Evolutionary conservation across 2,888 invertebrate species (phyloP).

Genomic region (Ecdyonurus torrentis): DNA sequence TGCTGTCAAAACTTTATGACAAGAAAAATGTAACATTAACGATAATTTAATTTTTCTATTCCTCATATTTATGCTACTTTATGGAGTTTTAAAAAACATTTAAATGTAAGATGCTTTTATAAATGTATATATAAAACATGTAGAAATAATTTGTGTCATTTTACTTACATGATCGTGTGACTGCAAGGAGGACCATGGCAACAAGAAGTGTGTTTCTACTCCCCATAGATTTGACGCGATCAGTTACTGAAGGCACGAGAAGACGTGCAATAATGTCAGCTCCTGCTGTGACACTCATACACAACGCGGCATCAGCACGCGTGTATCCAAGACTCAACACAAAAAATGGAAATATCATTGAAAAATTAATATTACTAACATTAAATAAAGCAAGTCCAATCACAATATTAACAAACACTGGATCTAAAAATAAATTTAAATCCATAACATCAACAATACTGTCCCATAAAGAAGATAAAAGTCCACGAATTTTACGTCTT

Average conservation of each 20-base stretch:
- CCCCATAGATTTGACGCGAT: constrained; percentile 35
- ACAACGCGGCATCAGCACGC: constrained; percentile 39
- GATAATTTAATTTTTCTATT: too few relatives aligned
- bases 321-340: constrained; percentile 31
- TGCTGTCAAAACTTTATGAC: too few relatives aligned
- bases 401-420: constrained; percentile 45
- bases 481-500: not conserved
- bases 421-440: constrained; percentile 41
- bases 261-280: constrained; percentile 50
- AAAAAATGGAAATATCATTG: constrained; percentile 51
- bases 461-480: constrained; percentile 11
- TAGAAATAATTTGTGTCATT: too few relatives aligned
- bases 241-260: constrained; percentile 42
- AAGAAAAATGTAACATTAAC: too few relatives aligned
- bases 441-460: constrained; percentile 36
- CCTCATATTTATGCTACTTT: too few relatives aligned
- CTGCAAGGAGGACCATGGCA: constrained; percentile 39
- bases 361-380: constrained; percentile 50
- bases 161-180: constrained; percentile 38
- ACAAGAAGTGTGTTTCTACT: constrained; percentile 44
- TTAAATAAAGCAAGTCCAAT: constrained; percentile 48
- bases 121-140: too few relatives aligned
- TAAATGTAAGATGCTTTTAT: too few relatives aligned
- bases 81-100: too few relatives aligned
- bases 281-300: constrained; percentile 51